Percentiles rank a stretch among this genome's conserved stretches.
Conservation (phyloP, 2,113 vertebrate species). For the Bubalus kerabau region DNA sequence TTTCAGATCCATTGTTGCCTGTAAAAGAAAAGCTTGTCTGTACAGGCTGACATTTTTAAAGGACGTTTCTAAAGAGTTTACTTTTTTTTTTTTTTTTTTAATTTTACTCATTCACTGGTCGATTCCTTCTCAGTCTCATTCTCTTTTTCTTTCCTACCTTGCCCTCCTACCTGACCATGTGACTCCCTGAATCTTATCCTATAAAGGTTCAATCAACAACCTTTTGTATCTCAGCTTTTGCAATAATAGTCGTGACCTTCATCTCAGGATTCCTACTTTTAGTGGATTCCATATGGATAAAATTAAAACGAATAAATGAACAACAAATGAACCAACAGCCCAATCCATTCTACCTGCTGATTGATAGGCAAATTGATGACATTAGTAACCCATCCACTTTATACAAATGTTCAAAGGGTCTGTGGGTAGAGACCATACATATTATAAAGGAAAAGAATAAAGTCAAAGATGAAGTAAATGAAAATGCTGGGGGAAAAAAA, state of each 20-base stretch:
- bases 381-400: neutral
- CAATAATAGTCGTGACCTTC: neutral
- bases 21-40: neutral
- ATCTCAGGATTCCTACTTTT: neutral
- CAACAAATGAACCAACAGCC: neutral
- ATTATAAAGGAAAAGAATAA: neutral
- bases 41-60: neutral
- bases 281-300: neutral
- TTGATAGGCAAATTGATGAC: neutral
- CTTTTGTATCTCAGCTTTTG: neutral
- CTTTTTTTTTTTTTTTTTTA: neutral
- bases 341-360: neutral
- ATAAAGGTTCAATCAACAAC: neutral
- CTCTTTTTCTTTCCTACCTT: neutral
- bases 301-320: neutral
- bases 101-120: neutral
- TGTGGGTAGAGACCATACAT: neutral
- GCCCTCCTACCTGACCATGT: neutral
- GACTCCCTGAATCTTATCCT: neutral
- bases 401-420: neutral
- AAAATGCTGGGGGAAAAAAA: neutral
- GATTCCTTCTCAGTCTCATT: neutral
- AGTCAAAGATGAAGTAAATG: neutral
- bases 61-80: neutral
- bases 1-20: slow-evolving; percentile 38